These are phyloP conservation scores for Sinocyclocheilus rhinocerous DNA, from an alignment of 2,113 vertebrate species.

Conservation along the genomic window DNA sequence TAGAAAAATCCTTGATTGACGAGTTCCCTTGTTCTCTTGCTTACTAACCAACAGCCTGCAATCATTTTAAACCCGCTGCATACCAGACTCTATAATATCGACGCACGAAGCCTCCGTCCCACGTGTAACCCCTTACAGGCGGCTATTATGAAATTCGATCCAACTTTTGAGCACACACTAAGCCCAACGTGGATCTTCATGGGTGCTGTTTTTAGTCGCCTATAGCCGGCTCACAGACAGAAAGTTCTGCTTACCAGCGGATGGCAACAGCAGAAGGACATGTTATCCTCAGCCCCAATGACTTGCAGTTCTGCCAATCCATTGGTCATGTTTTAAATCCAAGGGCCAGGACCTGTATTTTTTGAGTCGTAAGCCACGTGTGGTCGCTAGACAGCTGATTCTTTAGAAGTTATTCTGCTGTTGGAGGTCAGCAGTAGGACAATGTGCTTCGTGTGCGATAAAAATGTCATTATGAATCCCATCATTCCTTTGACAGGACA, in stretches of 20 bases:
- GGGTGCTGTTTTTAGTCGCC: slow-evolving; percentile 71
- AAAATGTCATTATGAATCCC: neutral
- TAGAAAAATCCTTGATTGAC: slow-evolving; percentile 21
- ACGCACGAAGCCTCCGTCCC: slow-evolving; percentile 35
- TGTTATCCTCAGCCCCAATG: slow-evolving; percentile 32
- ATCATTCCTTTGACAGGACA: neutral
- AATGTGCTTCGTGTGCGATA: slow-evolving; percentile 3
- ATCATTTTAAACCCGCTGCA: slow-evolving; percentile 33
- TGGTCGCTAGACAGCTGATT: neutral
- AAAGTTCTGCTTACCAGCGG: slow-evolving; percentile 43
- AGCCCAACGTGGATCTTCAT: slow-evolving; percentile 65
- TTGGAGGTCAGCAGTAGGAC: neutral
- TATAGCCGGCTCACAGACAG: slow-evolving; percentile 59
- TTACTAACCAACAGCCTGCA: slow-evolving; percentile 29
- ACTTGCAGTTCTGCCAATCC: slow-evolving; percentile 20
- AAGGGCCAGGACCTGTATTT: slow-evolving; percentile 2
- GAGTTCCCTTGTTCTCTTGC: neutral
- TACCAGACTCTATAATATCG: slow-evolving; percentile 47
- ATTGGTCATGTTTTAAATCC: slow-evolving; percentile 38
- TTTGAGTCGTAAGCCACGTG: neutral
- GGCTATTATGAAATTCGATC: slow-evolving; percentile 75
- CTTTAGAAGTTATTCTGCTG: neutral
- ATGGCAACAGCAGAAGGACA: slow-evolving; percentile 33
- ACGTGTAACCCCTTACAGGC: slow-evolving; percentile 50
- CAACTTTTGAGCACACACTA: slow-evolving; percentile 52